Evolutionary conservation across 2,113 vertebrate genomes (phyloP), one percentile per base, ranked within the genome.

Genomic region (Nesogale talazaci): DNA sequence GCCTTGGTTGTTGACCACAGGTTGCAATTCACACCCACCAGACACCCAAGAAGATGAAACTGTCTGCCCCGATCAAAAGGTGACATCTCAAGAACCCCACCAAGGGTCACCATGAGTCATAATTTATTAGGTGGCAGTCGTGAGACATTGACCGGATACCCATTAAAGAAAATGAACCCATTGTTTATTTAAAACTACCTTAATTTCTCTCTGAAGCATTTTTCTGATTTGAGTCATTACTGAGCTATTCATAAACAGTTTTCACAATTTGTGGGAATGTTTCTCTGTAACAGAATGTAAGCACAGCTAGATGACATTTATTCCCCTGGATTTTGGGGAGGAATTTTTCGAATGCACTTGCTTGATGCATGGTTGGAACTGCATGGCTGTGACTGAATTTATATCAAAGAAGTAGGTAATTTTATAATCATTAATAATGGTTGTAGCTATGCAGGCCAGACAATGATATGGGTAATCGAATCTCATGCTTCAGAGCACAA

Each of bases 381-480:
- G 38, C 3, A 23, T 89, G 88, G 75, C 67, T 93, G 63, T 81
- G 82, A 72, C 29, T 36, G 3, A 89, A 95, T 94, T 97, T 96
- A 87, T 95, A 96, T 95, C 27, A 92, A 80, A 96, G 91, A 95
- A 78, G 38, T 95, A 86, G 76, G 63, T 79, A 81, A 93, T 89
- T 90, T 96, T 95, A 89, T 86, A 61, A 92, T 91, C 67, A 25
- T 95, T 97, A 94, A 93, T 94, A 93, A 92, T 19, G 25, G 80
- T 92, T 96, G 86, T 89, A 97, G 86, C 74, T 96, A 15, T 86
- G 34, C 63, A 88, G 92, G 42, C 95, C 92, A 94, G 95, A 95
- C 94, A 93, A 91, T 94, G 88, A 97, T 97, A 95, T 86, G 70
- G 80, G 63, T 89, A 97, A 95, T 96, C 88, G 93, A 96, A 95